Base-by-base conservation (phyloP, 2,888 invertebrate genomes). In the Ommatoiulus sabulosus region DNA sequence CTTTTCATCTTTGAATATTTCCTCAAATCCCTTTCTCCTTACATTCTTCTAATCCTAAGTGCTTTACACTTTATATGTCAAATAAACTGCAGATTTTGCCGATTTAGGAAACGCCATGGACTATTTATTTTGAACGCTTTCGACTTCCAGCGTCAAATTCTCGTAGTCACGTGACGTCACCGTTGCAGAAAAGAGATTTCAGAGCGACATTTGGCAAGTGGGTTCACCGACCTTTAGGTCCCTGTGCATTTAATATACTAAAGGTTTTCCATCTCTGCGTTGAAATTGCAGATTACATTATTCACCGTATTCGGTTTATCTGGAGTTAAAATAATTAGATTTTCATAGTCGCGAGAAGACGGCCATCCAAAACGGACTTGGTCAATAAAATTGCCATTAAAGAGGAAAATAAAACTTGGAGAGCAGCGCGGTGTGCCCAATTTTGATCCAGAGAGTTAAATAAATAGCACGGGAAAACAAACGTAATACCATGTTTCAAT, bases 21-120 rank as follows among this genome's bases (percentile, higher is more conserved):
- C 63, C 20, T 63, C 63, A 63, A 63, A 63, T 63, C 63, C 63
- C 20, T 63, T 63, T 63, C 63, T 63, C 63, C 20, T 63, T 20
- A 63, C 17, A 63, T 63, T 63, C 63, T n/a, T 63, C 63, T 63
- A 63, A 63, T 63, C 63, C 63, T 63, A 63, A 63, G 63, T 63
- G 63, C 63, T 63, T 63, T 63, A 63, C 63, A 63, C 63, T 63
- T 63, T 63, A 63, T 63, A 63, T 63, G 63, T 63, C 63, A 63
- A 63, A 63, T 63, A 63, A 63, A 63, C 63, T 63, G 63, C 63
- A 63, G 63, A 63, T 63, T 52, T 63, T 63, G 63, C 63, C 63
- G 20, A 63, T 63, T 63, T 20, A 63, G 63, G 20, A 63, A 63
- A 63, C 63, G 63, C 63, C 63, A 63, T 63, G 63, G 63, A 63